Conservation (phyloP, 2,797 vertebrate species). For the Sebastes hubbsi region DNA sequence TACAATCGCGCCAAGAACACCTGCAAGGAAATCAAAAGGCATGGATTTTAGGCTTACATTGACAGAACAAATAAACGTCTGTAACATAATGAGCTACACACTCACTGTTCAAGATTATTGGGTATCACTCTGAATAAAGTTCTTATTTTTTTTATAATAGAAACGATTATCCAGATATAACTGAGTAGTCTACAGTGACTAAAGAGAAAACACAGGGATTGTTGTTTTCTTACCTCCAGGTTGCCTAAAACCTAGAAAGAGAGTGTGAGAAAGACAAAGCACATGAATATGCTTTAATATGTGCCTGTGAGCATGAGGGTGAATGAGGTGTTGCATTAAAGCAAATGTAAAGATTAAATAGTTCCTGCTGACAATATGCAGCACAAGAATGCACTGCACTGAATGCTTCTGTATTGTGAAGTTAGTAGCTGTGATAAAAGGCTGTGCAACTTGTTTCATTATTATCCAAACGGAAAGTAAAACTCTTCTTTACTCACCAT, state of each 20-base stretch:
- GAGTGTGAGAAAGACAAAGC: slow-evolving; percentile 57
- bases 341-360: not conserved
- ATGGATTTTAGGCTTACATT: not conserved
- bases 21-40: slow-evolving; percentile 48
- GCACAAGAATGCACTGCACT: not conserved
- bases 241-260: slow-evolving; percentile 51
- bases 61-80: not conserved
- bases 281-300: slow-evolving; percentile 57
- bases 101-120: not conserved
- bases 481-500: slow-evolving; percentile 45
- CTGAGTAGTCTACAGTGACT: not conserved
- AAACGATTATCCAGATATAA: not conserved
- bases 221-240: slow-evolving; percentile 79
- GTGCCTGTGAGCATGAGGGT: not conserved
- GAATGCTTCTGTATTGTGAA: not conserved
- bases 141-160: not conserved
- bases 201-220: slow-evolving; percentile 24
- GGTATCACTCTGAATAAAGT: not conserved
- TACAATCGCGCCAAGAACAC: slow-evolving; percentile 78
- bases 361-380: not conserved
- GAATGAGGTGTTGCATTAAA: too few species aligned
- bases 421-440: not conserved
- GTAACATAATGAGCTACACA: not conserved
- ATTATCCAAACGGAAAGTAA: not conserved
- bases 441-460: not conserved